These are phyloP conservation scores for Dendroctonus ponderosae DNA, from an alignment of 1,140 invertebrate species.

Conservation along the genomic window DNA sequence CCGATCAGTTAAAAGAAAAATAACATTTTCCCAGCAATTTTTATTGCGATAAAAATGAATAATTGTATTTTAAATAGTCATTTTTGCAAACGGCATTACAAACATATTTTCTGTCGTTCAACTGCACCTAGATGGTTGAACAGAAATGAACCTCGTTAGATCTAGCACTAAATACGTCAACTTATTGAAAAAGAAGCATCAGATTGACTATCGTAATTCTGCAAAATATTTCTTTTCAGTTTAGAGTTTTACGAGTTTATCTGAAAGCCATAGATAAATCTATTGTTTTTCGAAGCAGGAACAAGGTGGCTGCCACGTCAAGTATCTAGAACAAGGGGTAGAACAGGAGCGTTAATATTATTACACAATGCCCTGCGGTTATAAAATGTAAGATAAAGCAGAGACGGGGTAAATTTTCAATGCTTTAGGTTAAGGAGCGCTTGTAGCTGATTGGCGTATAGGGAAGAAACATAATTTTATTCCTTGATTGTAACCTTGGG, in stretches of 20 bases:
- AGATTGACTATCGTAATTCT: too few relatives aligned
- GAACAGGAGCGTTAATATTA: constrained; percentile 19
- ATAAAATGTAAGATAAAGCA: constrained; percentile 26
- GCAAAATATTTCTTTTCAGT: too few relatives aligned
- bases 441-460: constrained; percentile 24
- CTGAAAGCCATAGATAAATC: constrained; percentile 3
- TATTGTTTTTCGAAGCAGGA: constrained; percentile 1
- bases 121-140: too few relatives aligned
- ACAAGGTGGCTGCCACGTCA: constrained; percentile 17
- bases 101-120: too few relatives aligned
- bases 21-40: too few relatives aligned
- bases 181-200: too few relatives aligned
- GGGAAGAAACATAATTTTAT: constrained; percentile 28
- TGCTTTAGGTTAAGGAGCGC: constrained; percentile 15
- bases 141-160: too few relatives aligned
- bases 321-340: constrained; percentile 24
- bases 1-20: too few relatives aligned
- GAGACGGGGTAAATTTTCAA: constrained; percentile 21
- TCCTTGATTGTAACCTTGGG: constrained; percentile 20
- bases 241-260: background rate
- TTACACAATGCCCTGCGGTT: constrained; percentile 20
- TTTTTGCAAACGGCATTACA: too few relatives aligned
- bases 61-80: too few relatives aligned
- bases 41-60: too few relatives aligned
- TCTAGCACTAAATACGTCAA: too few relatives aligned